Evolutionary conservation across 2,797 vertebrate genomes (phyloP), one percentile per base, ranked within the genome.

Genomic region (Chrysolophus pictus): DNA sequence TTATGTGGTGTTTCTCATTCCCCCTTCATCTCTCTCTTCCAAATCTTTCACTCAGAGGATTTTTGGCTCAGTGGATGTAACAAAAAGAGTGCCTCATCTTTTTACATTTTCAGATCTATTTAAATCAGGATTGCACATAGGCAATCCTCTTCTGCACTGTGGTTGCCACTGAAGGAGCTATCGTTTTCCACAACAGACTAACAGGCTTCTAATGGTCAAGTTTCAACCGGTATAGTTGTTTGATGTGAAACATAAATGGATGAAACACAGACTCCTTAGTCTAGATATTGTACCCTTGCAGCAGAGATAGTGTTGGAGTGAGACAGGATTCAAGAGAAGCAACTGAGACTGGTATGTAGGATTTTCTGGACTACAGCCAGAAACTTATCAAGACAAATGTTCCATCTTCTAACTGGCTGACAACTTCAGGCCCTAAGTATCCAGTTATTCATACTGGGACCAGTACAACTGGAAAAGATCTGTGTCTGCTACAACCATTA

Each of bases 331-430:
- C 88, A 87, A 90, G 68, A 76, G 42, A 86, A 93, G 74, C 74
- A 91, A 64, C 74, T 93, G 90, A 95, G 75, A 85, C 72, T 88
- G 75, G 39, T 71, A 73, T 53, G 41, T 82, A 71, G 75, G 75
- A 81, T 88, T 92, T 95, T 73, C 78, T 94, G 78, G 69, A 73
- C 71, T 87, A 79, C 93, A 92, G 47, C 81, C 84, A 87, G 41
- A 72, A 93, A 87, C 60, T 87, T 74, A 82, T 41, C 44, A 74
- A 87, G 75, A 90, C 56, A 68, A 41, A 42, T 64, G 35, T 39
- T 86, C 35, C 5, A 84, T 88, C 88, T 80, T 87, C 72, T 89
- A 85, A 92, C 29, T 77, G 78, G 44, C 53, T 91, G 78, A 37
- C 58, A 79, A 11, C 10, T 44, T 84, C 42, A 84, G 56, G 19